Base-by-base conservation (phyloP, 2,888 invertebrate genomes). In the Eupithecia tripunctaria region DNA sequence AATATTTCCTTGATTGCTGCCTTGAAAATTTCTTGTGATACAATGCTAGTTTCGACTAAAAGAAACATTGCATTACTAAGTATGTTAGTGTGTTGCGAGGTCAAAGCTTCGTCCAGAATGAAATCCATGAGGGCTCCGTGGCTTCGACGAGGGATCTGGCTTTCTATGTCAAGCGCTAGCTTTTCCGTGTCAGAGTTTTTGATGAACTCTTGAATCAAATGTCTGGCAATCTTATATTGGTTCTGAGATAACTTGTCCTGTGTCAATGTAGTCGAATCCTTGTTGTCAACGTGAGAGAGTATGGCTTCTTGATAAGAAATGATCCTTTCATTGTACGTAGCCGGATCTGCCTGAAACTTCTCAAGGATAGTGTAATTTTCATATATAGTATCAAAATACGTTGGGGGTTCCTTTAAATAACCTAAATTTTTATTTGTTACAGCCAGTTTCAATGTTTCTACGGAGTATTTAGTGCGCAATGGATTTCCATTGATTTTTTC, bases 381-480 rank as follows among this genome's bases (percentile, higher is more conserved):
- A 38, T 14, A 38, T 38, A 14, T 38, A 2, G n/a, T n/a, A n/a
- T n/a, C n/a, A n/a, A n/a, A n/a, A n/a, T n/a, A n/a, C n/a, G n/a
- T n/a, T n/a, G n/a, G n/a, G n/a, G n/a, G n/a, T n/a, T n/a, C n/a
- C n/a, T n/a, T 38, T 38, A 14, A 14, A 14, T 14, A 14, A 38
- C 14, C 14, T 38, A 14, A 14, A 38, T 38, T 38, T 38, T 14
- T 4, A 0, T 38, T 38, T 2, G 14, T 14, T 38, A 14, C 38
- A 4, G 14, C 12, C 38, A 38, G 38, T 38, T 38, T 93, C 2
- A 87, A 86, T 21, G 91, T 91, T 79, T 93, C 94, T 8, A 94
- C 90, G 71, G 88, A 86, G 79, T 88, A 68, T 60, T 27, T 29
- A 7, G 15, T 60, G 8, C 29, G 60, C 18, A 3, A 29, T 60